These are phyloP conservation scores for Physella acuta DNA, from an alignment of 1,140 invertebrate genomes.

Conservation along the genomic window DNA sequence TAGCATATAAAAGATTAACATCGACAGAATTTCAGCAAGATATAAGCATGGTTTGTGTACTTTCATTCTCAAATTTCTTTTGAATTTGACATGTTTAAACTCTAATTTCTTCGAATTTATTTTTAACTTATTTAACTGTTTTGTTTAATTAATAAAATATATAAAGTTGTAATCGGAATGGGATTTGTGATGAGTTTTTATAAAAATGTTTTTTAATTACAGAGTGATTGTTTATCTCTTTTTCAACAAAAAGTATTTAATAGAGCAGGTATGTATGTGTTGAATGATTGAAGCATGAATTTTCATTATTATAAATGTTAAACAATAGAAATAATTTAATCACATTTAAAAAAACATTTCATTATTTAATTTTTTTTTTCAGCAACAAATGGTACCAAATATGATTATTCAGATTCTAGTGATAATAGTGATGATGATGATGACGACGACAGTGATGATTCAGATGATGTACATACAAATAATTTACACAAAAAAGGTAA, in stretches of 20 bases:
- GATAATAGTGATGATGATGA: slow-evolving; percentile 20
- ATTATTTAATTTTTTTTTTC: slow-evolving; percentile 2
- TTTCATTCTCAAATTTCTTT: neutral
- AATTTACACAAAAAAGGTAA: slow-evolving; percentile 14
- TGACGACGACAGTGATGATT: slow-evolving; percentile 12
- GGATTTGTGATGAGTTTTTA: no score
- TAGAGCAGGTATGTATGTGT: slow-evolving; percentile 14
- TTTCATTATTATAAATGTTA: no score
- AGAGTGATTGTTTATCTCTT: slow-evolving; percentile 21
- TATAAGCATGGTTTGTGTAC: slow-evolving; percentile 14
- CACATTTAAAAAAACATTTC: no score
- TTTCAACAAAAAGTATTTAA: slow-evolving; percentile 15
- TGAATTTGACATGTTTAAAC: neutral
- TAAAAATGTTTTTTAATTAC: slow-evolving; percentile 11
- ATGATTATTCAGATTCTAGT: slow-evolving; percentile 21
- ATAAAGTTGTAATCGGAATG: no score
- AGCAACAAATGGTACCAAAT: slow-evolving; percentile 22
- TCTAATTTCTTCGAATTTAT: neutral
- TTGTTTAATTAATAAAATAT: no score
- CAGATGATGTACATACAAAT: slow-evolving; percentile 12
- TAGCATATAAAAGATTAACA: slow-evolving; percentile 18
- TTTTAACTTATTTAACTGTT: slow-evolving; percentile 1
- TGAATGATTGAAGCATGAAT: no score
- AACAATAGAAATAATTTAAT: no score
- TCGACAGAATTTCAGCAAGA: slow-evolving; percentile 3